Evolutionary conservation across 2,797 vertebrate species (phyloP).

Genomic region (Phalloptychus januarius): DNA sequence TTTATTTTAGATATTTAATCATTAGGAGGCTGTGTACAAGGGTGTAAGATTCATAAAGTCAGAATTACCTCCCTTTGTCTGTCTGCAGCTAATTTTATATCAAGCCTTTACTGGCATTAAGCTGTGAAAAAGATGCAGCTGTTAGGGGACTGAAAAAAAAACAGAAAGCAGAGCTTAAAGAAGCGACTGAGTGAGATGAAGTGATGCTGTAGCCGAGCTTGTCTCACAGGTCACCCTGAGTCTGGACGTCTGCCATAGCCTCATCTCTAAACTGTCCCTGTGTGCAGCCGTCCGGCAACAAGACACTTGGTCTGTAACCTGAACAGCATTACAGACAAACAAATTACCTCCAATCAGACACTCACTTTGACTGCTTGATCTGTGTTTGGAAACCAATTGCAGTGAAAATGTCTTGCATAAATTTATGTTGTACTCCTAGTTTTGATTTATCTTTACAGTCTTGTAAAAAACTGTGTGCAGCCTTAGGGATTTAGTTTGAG

Average conservation of each 20-base stretch:
- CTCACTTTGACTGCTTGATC: not conserved
- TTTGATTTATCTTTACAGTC: not conserved
- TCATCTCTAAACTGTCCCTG: slow-evolving; percentile 24
- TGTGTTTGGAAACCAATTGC: not conserved
- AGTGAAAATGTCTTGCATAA: not conserved
- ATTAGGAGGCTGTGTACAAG: not conserved
- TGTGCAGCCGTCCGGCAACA: slow-evolving; percentile 9
- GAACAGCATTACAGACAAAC: slow-evolving; percentile 14
- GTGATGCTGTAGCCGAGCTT: slow-evolving; percentile 5
- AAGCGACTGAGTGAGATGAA: slow-evolving; percentile 31
- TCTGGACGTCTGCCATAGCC: slow-evolving; percentile 34
- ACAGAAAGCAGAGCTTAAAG: slow-evolving; percentile 9
- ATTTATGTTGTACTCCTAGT: not conserved
- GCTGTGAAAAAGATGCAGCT: slow-evolving; percentile 7
- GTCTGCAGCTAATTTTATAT: not conserved
- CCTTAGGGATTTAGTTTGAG: not conserved
- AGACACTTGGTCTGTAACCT: slow-evolving; percentile 31
- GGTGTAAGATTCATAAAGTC: not conserved
- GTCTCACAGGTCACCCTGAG: slow-evolving; percentile 34
- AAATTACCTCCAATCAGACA: not conserved
- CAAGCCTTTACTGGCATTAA: not conserved
- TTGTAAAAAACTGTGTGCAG: not conserved
- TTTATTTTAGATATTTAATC: not conserved
- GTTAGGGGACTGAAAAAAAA: not conserved
- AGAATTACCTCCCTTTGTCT: not conserved